Evolutionary conservation across 35 echinoderm and acorn worm species (phyloP), one percentile per base, ranked within the genome.

Genomic region (Antedon bifida): DNA sequence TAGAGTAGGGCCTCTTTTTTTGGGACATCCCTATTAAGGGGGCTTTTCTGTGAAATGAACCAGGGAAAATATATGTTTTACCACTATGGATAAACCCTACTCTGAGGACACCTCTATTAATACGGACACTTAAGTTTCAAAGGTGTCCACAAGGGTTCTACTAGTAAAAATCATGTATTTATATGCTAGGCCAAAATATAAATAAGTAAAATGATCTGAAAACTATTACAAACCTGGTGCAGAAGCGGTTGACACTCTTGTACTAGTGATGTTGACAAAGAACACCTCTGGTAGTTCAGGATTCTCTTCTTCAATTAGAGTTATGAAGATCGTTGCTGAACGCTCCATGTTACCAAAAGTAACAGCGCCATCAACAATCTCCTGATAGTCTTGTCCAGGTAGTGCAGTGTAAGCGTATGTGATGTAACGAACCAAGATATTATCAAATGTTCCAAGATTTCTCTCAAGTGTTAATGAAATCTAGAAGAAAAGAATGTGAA

Each of bases 251-350:
- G 91, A 87, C 21, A 92, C 39, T 17, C 85, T 84, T 89, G 78
- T 2, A 92, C 90, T 30, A 75, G 94, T 97, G 75, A 97, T 90
- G 75, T 97, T 92, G 10, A 97, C 94, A 84, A 83, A 92, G 88
- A 97, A 97, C 10, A 83, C 46, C 55, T 97, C 89, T 23, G 83
- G 88, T 17, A 92, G 32, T 79, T 97, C 90, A 5, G 94, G 94
- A 0, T 81, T 75, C 4, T 84, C 34, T 31, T 87, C 90, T 5
- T 86, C 87, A 17, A 92, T 51, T 17, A 92, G 46, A 12, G 79
- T 78, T 4, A 92, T 82, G 0, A 79, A 73, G 34, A 97, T 88
- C 16, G 64, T 80, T 17, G 78, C 90, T 16, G 86, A 82, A 17
- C 80, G 73, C 31, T 92, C 55, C 31, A 39, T 35, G 39, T 80